Base-by-base conservation (phyloP, 2,797 vertebrate species). In the Carcharodon carcharias region DNA sequence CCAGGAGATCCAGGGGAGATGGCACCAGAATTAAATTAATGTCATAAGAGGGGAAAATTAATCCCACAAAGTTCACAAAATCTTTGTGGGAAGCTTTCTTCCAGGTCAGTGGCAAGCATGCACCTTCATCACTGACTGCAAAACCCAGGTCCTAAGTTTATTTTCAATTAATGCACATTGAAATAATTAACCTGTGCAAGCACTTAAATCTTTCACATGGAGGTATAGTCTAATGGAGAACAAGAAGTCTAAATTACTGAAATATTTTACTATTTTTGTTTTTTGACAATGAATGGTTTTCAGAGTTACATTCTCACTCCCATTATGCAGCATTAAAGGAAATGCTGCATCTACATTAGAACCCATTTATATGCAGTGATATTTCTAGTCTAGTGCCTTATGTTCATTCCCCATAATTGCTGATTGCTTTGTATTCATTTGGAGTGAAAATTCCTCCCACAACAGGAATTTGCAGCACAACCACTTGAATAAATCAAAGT, bases 311-410 rank as follows among this genome's bases (percentile, higher is more conserved):
- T 82, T 45, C 40, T 40, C 77, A 82, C 77, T 82, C n/a, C 40
- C 5, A 82, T 82, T 82, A 40, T 45, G 40, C 80, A 82, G 40
- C 77, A 45, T 18, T 82, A 82, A 82, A 82, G 14, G 40, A 45
- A 82, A 45, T 82, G 80, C 80, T 45, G 80, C 40, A 82, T 4
- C 4, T 45, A 80, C n/a, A 80, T 80, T 80, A 80, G n/a, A 80
- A 80, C 11, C n/a, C n/a, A 82, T 45, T 82, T 82, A 82, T 82
- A 82, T 82, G 80, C 80, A 82, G 80, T 82, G 40, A 82, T 82
- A 82, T 82, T 45, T 82, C 80, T 40, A 45, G 40, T 40, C 80
- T 82, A 82, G n/a, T 82, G 80, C 80, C 80, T 82, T 82, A 80
- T 80, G 80, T 45, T 82, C 18, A 7, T 12, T 82, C 18, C 40